Conservation (phyloP, 2,888 invertebrate genomes). For the Caenorhabditis macrosperma region DNA sequence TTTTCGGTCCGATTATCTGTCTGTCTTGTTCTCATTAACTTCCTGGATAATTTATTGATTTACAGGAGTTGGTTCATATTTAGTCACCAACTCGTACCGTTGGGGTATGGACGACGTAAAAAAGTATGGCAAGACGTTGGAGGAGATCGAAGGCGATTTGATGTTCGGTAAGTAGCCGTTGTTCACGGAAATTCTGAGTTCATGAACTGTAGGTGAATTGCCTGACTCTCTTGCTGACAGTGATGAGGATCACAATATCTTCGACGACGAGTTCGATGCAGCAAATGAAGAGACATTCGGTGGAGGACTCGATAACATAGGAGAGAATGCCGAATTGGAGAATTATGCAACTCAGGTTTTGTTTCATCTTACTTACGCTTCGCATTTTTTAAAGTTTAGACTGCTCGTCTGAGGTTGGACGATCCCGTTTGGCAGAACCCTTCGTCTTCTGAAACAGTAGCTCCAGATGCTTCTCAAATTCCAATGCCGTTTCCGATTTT, state of each 20-base stretch:
- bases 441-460: slow-evolving; percentile 46
- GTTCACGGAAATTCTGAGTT: not conserved
- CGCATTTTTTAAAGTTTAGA: slow-evolving; percentile 53
- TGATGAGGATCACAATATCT: slow-evolving; percentile 53
- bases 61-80: slow-evolving; percentile 10
- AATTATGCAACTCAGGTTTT: slow-evolving; percentile 72
- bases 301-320: slow-evolving; percentile 55
- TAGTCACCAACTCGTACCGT: slow-evolving; percentile 4
- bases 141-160: slow-evolving; percentile 58
- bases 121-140: slow-evolving; percentile 55
- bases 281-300: slow-evolving; percentile 80
- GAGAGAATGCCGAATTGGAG: slow-evolving; percentile 67
- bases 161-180: slow-evolving; percentile 47
- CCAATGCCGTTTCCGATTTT: slow-evolving; percentile 66
- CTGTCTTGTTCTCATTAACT: not conserved
- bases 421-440: slow-evolving; percentile 68
- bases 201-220: slow-evolving; percentile 31
- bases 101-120: slow-evolving; percentile 56
- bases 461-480: slow-evolving; percentile 71
- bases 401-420: slow-evolving; percentile 69
- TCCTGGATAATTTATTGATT: not conserved
- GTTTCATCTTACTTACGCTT: not conserved
- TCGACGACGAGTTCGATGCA: slow-evolving; percentile 70
- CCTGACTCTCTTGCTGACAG: slow-evolving; percentile 47
- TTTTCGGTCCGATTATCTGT: not conserved